Percentiles rank a stretch among this genome's conserved stretches.
Conservation (phyloP, 2,888 invertebrate species). For the Notodonta dromedarius region DNA sequence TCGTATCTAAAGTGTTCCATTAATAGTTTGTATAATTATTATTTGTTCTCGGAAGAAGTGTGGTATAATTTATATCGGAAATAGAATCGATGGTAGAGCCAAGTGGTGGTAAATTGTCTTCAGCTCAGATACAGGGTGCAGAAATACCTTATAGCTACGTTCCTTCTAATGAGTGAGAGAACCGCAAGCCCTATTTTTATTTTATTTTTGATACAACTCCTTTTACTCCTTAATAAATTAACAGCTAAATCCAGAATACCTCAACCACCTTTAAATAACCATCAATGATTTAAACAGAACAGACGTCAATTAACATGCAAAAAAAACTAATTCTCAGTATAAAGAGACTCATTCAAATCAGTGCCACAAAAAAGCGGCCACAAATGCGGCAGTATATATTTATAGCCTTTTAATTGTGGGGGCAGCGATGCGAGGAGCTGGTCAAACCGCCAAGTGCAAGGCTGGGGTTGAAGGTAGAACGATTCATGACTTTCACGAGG, state of each 20-base stretch:
- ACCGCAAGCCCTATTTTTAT: no score
- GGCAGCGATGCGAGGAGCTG: constrained; percentile 7
- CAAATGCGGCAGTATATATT: constrained; percentile 20
- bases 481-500: constrained; percentile 6
- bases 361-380: not conserved
- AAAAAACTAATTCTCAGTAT: constrained; percentile 1
- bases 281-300: not conserved
- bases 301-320: constrained; percentile 1
- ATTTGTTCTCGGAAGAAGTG: no score
- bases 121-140: no score
- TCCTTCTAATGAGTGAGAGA: no score
- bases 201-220: no score
- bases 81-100: no score
- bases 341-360: constrained; percentile 6
- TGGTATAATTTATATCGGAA: no score
- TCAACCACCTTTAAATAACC: not conserved
- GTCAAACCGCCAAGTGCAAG: constrained; percentile 17
- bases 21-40: no score
- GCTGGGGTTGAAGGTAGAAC: constrained; percentile 3
- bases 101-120: no score
- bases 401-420: constrained; percentile 13
- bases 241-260: not conserved
- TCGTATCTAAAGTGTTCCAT: no score
- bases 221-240: not conserved
- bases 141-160: no score